Conservation (phyloP, 2,797 vertebrate genomes). For the Trachurus trachurus region DNA sequence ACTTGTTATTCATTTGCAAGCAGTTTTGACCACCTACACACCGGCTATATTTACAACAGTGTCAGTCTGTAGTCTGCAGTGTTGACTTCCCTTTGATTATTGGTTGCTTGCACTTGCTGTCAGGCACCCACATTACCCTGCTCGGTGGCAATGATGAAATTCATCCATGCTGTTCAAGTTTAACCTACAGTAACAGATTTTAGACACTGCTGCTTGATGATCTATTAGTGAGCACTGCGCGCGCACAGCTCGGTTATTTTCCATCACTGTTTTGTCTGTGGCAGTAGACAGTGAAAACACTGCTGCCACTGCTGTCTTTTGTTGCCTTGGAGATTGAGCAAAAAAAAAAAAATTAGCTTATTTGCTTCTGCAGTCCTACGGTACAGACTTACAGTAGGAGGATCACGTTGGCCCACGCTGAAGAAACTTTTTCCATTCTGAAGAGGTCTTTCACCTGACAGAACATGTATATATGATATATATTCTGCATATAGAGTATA, state of each 20-base stretch:
- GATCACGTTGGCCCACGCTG: not conserved
- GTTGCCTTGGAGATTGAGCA: slow-evolving; percentile 73
- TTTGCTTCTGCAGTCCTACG: slow-evolving; percentile 31
- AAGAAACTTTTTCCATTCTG: slow-evolving; percentile 14
- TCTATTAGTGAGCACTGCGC: slow-evolving; percentile 33
- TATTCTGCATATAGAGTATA: not conserved
- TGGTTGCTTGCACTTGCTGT: slow-evolving; percentile 58
- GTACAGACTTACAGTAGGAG: slow-evolving; percentile 15
- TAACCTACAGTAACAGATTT: slow-evolving; percentile 25
- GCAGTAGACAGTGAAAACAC: slow-evolving; percentile 21
- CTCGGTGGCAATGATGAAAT: slow-evolving; percentile 48
- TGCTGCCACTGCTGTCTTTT: slow-evolving; percentile 26
- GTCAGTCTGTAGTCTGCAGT: slow-evolving; percentile 68
- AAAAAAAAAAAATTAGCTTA: slow-evolving; percentile 35
- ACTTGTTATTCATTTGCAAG: slow-evolving; percentile 76
- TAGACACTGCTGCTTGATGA: slow-evolving; percentile 30
- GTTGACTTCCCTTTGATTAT: slow-evolving; percentile 76
- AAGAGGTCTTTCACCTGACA: not conserved
- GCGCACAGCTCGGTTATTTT: slow-evolving; percentile 18
- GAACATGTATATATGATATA: not conserved
- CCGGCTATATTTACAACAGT: slow-evolving; percentile 76
- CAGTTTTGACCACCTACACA: slow-evolving; percentile 79
- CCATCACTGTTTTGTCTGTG: slow-evolving; percentile 21
- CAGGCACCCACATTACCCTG: slow-evolving; percentile 57
- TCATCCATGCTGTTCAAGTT: slow-evolving; percentile 35